Conservation (phyloP, 2,797 vertebrate species). For the Thripadectes ignobilis region DNA sequence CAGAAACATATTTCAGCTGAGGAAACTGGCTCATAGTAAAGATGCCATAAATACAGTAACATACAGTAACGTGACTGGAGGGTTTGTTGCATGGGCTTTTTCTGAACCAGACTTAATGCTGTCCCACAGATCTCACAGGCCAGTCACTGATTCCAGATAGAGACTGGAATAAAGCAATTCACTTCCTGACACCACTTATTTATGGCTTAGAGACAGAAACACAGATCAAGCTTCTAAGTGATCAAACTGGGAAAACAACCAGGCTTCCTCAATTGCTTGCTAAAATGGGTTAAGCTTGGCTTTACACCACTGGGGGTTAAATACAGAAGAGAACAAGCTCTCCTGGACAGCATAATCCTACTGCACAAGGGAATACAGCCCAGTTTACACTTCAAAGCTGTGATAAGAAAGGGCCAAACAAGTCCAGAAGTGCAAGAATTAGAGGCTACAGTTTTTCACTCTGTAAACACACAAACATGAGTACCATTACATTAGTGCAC, state of each 20-base stretch:
- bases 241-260: background rate
- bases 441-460: background rate
- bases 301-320: background rate
- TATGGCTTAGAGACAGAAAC: background rate
- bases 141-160: background rate
- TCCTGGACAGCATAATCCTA: background rate
- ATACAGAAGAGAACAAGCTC: background rate
- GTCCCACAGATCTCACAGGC: background rate
- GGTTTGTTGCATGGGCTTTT: fast-evolving
- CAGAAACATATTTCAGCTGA: background rate
- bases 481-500: background rate
- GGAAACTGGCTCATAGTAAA: background rate
- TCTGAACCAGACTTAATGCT: background rate
- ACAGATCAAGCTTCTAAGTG: background rate
- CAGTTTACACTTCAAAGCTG: background rate
- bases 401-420: background rate
- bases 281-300: conserved; percentile 1
- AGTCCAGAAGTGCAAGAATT: background rate
- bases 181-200: background rate
- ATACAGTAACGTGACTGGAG: too few species aligned
- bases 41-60: background rate
- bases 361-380: background rate
- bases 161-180: background rate
- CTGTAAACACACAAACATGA: background rate
- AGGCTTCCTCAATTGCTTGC: background rate